Evolutionary conservation across 2,113 vertebrate genomes (phyloP).

Genomic region (Colistium nudipinnis): DNA sequence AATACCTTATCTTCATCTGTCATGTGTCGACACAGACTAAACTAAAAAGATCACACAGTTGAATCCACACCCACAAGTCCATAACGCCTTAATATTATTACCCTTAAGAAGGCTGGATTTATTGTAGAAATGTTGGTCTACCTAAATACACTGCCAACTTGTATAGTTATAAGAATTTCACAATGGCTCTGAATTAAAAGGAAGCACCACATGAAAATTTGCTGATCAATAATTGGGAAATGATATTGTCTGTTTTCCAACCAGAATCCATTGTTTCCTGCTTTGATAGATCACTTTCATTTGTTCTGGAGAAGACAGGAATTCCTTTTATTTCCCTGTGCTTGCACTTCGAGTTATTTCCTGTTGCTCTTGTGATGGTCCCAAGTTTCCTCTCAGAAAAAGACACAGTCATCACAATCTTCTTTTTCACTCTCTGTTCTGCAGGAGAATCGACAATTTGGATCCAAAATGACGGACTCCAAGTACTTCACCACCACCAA

Average conservation of each 20-base stretch:
- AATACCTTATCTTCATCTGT: neutral
- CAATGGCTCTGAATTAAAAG: constrained; percentile 31
- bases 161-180: neutral
- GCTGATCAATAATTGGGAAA: constrained; percentile 39
- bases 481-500: constrained; percentile 99
- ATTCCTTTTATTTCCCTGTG: constrained; percentile 72
- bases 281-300: constrained; percentile 26
- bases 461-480: constrained; percentile 96
- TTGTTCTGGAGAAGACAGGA: constrained; percentile 52
- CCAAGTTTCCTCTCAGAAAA: constrained; percentile 44
- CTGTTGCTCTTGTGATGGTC: constrained; percentile 54
- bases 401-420: constrained; percentile 1
- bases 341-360: constrained; percentile 75
- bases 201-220: constrained; percentile 39
- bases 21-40: neutral
- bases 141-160: neutral
- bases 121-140: neutral
- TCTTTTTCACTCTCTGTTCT: constrained; percentile 36
- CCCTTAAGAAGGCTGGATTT: neutral
- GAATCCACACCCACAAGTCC: no score
- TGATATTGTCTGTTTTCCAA: constrained; percentile 20
- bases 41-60: no score
- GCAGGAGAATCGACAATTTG: constrained; percentile 83
- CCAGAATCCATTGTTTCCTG: constrained; percentile 54
- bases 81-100: neutral